Evolutionary conservation across 2,888 invertebrate species (phyloP).

Genomic region (Zygaena filipendulae): DNA sequence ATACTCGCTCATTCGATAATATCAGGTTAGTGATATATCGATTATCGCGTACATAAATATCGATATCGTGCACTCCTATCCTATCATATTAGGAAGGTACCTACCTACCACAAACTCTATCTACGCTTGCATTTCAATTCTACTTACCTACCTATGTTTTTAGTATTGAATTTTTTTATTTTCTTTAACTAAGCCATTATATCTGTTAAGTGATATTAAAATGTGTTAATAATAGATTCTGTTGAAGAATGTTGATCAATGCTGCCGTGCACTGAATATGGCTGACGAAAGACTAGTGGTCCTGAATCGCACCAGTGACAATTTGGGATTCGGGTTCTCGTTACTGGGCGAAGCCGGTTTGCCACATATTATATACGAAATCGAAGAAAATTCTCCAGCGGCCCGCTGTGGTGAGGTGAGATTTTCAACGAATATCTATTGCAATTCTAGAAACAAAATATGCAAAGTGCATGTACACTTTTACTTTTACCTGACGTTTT

Average conservation of each 20-base stretch:
- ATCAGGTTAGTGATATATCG: too few relatives aligned
- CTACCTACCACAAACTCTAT: too few relatives aligned
- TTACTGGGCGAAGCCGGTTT: constrained; percentile 90
- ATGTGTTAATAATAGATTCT: constrained; percentile 44
- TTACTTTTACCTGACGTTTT: neutral
- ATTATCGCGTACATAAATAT: too few relatives aligned
- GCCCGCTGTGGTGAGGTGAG: constrained; percentile 90
- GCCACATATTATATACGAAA: constrained; percentile 94
- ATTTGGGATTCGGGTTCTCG: constrained; percentile 91
- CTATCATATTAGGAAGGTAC: too few relatives aligned
- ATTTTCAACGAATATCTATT: constrained; percentile 16
- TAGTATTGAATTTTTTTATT: too few relatives aligned
- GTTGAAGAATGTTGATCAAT: constrained; percentile 54
- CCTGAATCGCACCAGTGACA: constrained; percentile 87
- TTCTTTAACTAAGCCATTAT: too few relatives aligned
- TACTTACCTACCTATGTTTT: too few relatives aligned
- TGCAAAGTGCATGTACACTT: neutral
- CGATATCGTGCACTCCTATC: too few relatives aligned
- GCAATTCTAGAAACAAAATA: constrained; percentile 4
- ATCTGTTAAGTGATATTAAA: constrained; percentile 30
- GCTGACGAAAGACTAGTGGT: constrained; percentile 92
- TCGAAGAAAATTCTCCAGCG: constrained; percentile 93
- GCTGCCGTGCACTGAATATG: constrained; percentile 72
- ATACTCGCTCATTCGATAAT: too few relatives aligned
- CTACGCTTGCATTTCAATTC: too few relatives aligned